Evolutionary conservation across 2,797 vertebrate species (phyloP), one percentile per base, ranked within the genome.

Genomic region (Oreochromis mossambicus): DNA sequence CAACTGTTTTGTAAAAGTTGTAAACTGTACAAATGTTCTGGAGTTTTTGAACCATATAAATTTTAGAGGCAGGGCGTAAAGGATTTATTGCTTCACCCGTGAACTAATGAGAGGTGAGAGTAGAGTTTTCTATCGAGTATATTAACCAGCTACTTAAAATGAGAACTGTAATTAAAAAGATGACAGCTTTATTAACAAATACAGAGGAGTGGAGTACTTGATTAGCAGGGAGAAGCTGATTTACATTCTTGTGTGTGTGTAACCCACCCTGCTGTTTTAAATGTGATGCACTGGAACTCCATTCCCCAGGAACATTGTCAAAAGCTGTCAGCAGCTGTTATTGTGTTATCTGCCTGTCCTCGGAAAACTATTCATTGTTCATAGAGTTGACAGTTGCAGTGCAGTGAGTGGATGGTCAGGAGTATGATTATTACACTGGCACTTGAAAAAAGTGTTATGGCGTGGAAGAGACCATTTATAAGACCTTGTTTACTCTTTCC

Each of bases 131-230:
- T 77, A 54, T 51, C 68, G 76, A 90, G 88, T 88, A 56, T 86
- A 91, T 92, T 90, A 93, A 92, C 48, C 91, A 88, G 89, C 88
- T 88, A 87, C 86, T 94, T 91, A 89, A 90, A 89, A 91, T 50
- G 61, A 88, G 87, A 55, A 82, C 66, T 82, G 87, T 88, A 94
- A 95, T 95, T 95, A 95, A 92, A 88, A 86, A 66, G 89, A 90
- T 91, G 94, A 92, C 93, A 94, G 93, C 88, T 94, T 94, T 91
- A 94, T 94, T 93, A 93, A 93, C 89, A 89, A 88, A 76, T 92
- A 91, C 92, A 77, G 89, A 84, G 82, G 78, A 91, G 90, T 81
- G 77, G 75, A 83, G 88, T 86, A 66, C 89, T 89, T 92, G 91
- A 93, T 93, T 89, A 92, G 83, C 48, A 55, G 61, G 81, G 88